A percentile compares a stretch with the other conserved stretches of the same genome.
Evolutionary conservation across 2,888 invertebrate species (phyloP).

Genomic region (Beris chalybata): DNA sequence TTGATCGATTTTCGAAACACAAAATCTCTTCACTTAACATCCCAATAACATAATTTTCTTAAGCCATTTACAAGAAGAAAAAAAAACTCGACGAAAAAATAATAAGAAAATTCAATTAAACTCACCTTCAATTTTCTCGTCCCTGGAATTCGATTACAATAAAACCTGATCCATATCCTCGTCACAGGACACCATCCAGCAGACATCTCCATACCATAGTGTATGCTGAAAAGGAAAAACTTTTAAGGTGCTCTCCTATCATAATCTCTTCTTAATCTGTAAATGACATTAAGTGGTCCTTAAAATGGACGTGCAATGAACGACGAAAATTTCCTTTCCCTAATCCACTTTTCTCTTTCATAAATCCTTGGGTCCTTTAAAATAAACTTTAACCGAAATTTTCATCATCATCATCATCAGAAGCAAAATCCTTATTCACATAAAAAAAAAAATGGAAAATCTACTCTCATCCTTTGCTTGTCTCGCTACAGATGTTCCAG

Average conservation of each 20-base stretch:
- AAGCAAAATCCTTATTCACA: not conserved
- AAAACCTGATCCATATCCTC: not conserved
- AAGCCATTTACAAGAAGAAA: no score
- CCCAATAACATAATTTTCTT: no score
- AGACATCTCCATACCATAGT: not conserved
- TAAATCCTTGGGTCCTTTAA: not conserved
- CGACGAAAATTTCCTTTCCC: conserved; percentile 20
- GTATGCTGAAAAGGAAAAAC: conserved; percentile 1
- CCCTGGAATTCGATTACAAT: conserved; percentile 9
- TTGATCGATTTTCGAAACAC: no score
- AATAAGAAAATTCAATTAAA: no score
- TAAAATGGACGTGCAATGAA: conserved; percentile 2
- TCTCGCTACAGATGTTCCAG: conserved; percentile 30
- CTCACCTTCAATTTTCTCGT: conserved; percentile 1
- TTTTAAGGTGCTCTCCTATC: conserved; percentile 6
- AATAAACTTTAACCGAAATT: not conserved
- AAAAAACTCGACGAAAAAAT: no score
- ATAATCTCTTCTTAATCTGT: conserved; percentile 25
- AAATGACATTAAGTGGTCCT: conserved; percentile 35
- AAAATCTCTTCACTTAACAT: no score
- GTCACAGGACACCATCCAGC: not conserved
- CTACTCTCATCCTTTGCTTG: not conserved
- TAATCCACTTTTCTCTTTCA: conserved; percentile 9
- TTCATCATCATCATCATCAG: conserved; percentile 7
- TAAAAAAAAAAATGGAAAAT: not conserved